Percentiles rank a stretch among this genome's conserved stretches.
phyloP scores from a whole-genome alignment of 1,140 invertebrate genomes.

The Musca domestica region DNA sequence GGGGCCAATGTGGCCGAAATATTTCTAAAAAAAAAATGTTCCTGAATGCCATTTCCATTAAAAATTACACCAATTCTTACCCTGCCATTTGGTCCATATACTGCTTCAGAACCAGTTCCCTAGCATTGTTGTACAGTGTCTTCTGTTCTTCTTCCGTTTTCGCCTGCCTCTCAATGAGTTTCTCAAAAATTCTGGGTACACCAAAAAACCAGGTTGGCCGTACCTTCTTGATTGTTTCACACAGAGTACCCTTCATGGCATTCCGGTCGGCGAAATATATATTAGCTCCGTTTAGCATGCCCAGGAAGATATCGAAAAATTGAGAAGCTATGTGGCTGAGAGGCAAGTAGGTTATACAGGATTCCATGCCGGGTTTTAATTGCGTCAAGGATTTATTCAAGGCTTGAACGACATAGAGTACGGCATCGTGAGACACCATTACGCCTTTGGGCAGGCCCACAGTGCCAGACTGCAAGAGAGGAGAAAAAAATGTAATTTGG shows the following conservation, averaged over 20 bases:
- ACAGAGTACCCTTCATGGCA: slow-evolving; percentile 77
- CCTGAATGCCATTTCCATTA: no score
- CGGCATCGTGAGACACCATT: slow-evolving; percentile 88
- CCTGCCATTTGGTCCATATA: slow-evolving; percentile 11
- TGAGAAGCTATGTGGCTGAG: slow-evolving; percentile 89
- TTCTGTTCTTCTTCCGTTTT: not conserved
- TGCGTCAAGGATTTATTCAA: slow-evolving; percentile 54
- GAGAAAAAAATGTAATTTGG: not conserved
- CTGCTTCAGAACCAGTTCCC: not conserved
- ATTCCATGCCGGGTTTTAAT: slow-evolving; percentile 58
- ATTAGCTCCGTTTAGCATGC: slow-evolving; percentile 60
- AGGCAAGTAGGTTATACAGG: slow-evolving; percentile 77
- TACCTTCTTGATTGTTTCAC: slow-evolving; percentile 73
- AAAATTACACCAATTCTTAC: not conserved
- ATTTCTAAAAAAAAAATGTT: not conserved
- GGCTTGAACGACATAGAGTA: slow-evolving; percentile 64
- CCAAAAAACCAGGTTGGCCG: slow-evolving; percentile 80
- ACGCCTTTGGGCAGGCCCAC: slow-evolving; percentile 90
- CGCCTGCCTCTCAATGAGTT: slow-evolving; percentile 26
- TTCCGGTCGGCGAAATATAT: slow-evolving; percentile 83
- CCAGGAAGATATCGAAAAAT: slow-evolving; percentile 74
- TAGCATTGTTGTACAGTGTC: not conserved
- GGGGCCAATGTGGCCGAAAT: no score
- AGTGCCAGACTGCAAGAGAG: slow-evolving; percentile 74
- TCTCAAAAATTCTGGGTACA: slow-evolving; percentile 91